These are phyloP conservation scores for Tachina lurida DNA, from an alignment of 2,888 invertebrate genomes.

Conservation along the genomic window DNA sequence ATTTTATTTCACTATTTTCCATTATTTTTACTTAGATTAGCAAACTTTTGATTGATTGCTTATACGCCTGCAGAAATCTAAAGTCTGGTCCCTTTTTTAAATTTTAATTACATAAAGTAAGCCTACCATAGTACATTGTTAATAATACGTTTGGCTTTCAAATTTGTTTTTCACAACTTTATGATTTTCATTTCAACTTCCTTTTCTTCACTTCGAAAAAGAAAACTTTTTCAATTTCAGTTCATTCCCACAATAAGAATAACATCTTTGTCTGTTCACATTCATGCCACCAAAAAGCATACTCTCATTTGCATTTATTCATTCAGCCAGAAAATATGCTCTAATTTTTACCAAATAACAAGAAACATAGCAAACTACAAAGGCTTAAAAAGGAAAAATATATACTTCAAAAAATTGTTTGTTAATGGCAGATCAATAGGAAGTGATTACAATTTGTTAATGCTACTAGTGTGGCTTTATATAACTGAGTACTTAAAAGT, in stretches of 20 bases:
- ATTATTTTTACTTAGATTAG: not conserved
- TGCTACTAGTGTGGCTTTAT: not conserved
- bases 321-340: constrained; percentile 54
- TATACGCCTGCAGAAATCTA: too few relatives aligned
- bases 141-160: not conserved
- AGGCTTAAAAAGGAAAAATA: not conserved
- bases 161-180: not conserved
- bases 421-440: constrained; percentile 21
- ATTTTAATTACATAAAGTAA: not conserved
- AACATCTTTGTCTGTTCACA: constrained; percentile 17
- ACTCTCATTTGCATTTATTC: constrained; percentile 54
- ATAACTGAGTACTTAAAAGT: not conserved
- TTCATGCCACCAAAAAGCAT: constrained; percentile 50
- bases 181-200: not conserved
- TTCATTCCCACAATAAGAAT: constrained; percentile 42
- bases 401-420: not conserved
- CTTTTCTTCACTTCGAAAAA: not conserved
- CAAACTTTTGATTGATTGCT: constrained; percentile 2
- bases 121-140: too few relatives aligned
- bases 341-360: constrained; percentile 42
- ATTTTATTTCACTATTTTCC: not conserved
- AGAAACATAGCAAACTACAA: not conserved
- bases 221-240: constrained; percentile 45
- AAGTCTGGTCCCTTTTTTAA: not conserved
- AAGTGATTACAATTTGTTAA: constrained; percentile 47